Evolutionary conservation across 2,113 vertebrate species (phyloP).

Genomic region (Ranitomeya imitator): DNA sequence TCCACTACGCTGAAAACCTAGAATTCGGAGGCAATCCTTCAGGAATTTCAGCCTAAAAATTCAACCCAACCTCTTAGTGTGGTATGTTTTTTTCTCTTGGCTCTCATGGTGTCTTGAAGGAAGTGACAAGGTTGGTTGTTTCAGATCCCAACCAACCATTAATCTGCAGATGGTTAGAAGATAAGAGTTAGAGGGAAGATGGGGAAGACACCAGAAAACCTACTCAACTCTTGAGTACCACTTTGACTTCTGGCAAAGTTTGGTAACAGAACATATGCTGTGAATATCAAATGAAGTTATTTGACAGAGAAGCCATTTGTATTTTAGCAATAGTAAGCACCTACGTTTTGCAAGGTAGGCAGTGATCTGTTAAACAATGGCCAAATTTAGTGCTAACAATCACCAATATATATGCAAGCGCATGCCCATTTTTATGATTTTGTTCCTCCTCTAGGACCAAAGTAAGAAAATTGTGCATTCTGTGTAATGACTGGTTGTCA

Average conservation of each 20-base stretch:
- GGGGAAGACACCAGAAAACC: neutral
- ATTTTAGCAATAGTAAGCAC: conserved; percentile 30
- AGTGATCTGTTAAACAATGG: neutral
- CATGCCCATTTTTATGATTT: neutral
- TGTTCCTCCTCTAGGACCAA: conserved; percentile 9
- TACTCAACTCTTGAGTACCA: neutral
- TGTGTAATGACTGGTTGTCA: neutral
- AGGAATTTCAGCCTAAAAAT: neutral
- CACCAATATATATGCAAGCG: neutral
- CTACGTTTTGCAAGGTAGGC: neutral
- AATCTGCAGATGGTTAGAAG: neutral
- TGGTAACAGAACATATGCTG: neutral
- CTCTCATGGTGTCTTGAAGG: neutral
- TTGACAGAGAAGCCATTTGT: conserved; percentile 39
- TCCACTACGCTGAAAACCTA: neutral
- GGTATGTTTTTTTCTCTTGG: neutral
- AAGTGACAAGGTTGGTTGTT: neutral
- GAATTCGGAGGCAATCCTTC: neutral
- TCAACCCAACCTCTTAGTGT: neutral
- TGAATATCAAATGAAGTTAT: neutral
- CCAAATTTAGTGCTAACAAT: neutral
- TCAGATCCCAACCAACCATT: neutral
- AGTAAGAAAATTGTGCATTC: neutral
- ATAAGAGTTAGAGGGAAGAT: neutral
- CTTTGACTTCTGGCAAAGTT: neutral